Percentiles rank a stretch among this genome's conserved stretches.
Evolutionary conservation across 2,797 vertebrate genomes (phyloP).

Genomic region (Squalus acanthias): DNA sequence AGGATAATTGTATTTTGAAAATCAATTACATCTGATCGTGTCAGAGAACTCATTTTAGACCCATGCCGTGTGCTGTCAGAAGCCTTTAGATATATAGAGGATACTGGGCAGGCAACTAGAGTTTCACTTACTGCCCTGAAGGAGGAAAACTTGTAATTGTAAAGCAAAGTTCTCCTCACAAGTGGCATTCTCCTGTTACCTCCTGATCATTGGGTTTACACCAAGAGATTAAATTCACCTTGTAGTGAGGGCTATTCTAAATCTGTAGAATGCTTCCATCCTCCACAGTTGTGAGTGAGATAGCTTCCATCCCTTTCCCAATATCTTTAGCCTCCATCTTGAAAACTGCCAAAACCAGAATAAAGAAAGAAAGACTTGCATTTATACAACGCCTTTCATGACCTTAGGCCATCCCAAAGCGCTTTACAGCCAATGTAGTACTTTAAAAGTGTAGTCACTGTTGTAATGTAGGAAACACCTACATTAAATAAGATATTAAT

Average conservation of each 20-base stretch:
- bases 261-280: neutral
- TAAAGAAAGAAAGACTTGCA: too few relatives aligned
- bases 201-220: neutral
- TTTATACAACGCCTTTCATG: too few relatives aligned
- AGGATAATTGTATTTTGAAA: constrained; percentile 26
- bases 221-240: neutral
- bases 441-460: too few relatives aligned
- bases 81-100: neutral
- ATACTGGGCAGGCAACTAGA: too few relatives aligned
- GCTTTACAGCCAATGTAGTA: too few relatives aligned
- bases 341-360: too few relatives aligned
- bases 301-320: too few relatives aligned
- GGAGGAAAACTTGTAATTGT: neutral
- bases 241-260: neutral
- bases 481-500: too few relatives aligned
- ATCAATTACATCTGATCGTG: neutral
- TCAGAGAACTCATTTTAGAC: neutral
- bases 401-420: too few relatives aligned
- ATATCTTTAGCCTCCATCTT: too few relatives aligned
- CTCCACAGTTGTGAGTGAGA: too few relatives aligned
- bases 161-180: neutral
- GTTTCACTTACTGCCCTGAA: neutral
- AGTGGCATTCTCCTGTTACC: neutral
- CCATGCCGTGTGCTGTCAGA: neutral
- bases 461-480: too few relatives aligned